Percentiles rank a stretch among this genome's conserved stretches.
These are phyloP conservation scores for Campoplex nolae DNA, from an alignment of 2,888 invertebrate genomes.

Conservation along the genomic window DNA sequence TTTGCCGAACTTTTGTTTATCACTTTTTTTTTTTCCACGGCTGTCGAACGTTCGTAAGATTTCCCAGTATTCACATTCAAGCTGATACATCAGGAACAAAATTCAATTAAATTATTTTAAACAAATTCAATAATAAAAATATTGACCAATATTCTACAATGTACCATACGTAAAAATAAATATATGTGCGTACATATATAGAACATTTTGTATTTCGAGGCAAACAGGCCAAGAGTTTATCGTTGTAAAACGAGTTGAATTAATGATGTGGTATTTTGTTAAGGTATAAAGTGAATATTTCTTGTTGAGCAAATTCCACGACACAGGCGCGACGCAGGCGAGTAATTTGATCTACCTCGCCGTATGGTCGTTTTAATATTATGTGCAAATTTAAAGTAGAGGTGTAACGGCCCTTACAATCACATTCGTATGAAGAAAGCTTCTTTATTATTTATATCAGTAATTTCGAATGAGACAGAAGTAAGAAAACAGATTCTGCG, in stretches of 20 bases:
- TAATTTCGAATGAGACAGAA: conserved; percentile 10
- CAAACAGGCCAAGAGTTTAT: conserved; percentile 44
- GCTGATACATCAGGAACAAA: not conserved
- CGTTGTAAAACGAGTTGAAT: conserved; percentile 53
- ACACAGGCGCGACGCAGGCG: conserved; percentile 5
- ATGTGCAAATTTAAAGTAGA: conserved; percentile 50
- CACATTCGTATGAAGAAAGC: conserved; percentile 20
- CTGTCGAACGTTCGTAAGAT: not conserved
- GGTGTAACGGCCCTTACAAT: conserved; percentile 34
- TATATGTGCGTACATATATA: not conserved
- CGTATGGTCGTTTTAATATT: conserved; percentile 40
- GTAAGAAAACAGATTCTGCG: not conserved
- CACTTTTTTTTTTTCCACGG: not conserved
- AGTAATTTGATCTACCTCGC: conserved; percentile 57
- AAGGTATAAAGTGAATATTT: conserved; percentile 40
- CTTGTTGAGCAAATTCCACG: conserved; percentile 44
- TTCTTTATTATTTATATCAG: conserved; percentile 43
- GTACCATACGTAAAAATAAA: not conserved
- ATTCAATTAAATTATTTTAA: not conserved
- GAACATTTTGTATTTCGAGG: conserved; percentile 31
- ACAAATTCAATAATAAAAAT: not conserved
- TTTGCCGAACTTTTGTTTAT: not conserved
- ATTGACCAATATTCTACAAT: not conserved
- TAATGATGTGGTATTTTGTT: conserved; percentile 56
- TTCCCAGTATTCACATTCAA: not conserved